Percentiles rank a stretch among this genome's conserved stretches.
phyloP scores from a whole-genome alignment of 2,113 vertebrate genomes.

The Sapayoa aenigma region DNA sequence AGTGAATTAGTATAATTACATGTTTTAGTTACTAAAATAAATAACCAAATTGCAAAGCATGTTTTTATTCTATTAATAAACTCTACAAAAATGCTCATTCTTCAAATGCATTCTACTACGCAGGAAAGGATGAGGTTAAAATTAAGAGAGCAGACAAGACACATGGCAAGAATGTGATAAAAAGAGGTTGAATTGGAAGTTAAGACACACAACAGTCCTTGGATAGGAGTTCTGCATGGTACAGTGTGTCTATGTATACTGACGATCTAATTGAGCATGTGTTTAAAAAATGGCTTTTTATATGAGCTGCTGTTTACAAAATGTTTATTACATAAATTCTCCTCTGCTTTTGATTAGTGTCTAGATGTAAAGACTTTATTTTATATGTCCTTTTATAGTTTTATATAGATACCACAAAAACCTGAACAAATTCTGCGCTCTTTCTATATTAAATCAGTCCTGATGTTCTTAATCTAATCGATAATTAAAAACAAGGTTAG shows the following conservation, averaged over 20 bases:
- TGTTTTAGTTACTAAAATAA: not conserved
- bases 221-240: not conserved
- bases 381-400: not conserved
- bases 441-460: constrained; percentile 33
- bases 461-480: constrained; percentile 45
- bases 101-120: not conserved
- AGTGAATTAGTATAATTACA: constrained; percentile 10
- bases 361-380: constrained; percentile 20
- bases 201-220: not conserved
- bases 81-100: not conserved
- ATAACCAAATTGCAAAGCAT: not conserved
- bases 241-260: not conserved
- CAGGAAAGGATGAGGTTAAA: not conserved
- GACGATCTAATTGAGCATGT: not conserved
- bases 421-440: constrained; percentile 13
- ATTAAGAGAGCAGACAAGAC: not conserved
- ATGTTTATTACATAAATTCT: not conserved
- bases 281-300: not conserved
- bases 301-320: not conserved
- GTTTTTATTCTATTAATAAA: constrained; percentile 8
- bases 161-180: not conserved
- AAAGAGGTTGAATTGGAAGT: not conserved
- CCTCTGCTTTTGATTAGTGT: constrained; percentile 46
- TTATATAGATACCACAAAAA: constrained; percentile 10
- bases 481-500: constrained; percentile 47